Evolutionary conservation across 2,797 vertebrate genomes (phyloP).

Genomic region (Molossus molossus): DNA sequence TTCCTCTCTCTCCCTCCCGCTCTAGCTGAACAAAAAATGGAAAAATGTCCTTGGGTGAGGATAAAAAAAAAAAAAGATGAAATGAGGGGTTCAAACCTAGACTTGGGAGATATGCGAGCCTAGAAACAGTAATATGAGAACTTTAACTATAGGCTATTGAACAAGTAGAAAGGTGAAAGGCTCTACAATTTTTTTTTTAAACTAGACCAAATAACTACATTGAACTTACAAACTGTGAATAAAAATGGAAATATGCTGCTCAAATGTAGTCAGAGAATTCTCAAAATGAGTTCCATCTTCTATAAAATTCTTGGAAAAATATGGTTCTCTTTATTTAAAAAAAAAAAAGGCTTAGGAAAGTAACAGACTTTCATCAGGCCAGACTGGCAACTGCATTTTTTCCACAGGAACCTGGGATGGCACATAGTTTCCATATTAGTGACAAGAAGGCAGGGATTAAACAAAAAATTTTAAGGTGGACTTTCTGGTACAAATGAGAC

Average conservation of each 20-base stretch:
- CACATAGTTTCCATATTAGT: background rate
- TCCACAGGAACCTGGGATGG: background rate
- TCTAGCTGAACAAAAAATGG: no score
- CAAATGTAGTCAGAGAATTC: conserved; percentile 42
- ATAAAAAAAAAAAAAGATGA: no score
- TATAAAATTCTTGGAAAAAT: conserved; percentile 6
- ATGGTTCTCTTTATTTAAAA: background rate
- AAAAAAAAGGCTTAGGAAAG: background rate
- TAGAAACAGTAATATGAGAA: background rate
- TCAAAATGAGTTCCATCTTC: background rate
- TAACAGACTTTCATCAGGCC: background rate
- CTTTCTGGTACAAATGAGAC: background rate
- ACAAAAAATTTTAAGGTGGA: background rate
- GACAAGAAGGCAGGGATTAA: conserved; percentile 43
- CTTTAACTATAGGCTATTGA: background rate
- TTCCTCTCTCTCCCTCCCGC: no score
- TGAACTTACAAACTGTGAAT: background rate
- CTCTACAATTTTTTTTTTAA: background rate
- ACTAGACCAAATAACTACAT: background rate
- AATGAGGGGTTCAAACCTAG: conserved; percentile 37
- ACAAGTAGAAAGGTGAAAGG: background rate
- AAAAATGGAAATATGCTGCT: background rate
- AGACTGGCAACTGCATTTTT: background rate
- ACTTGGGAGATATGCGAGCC: background rate
- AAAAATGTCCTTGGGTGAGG: no score